Evolutionary conservation across 2,113 vertebrate species (phyloP), one percentile per base, ranked within the genome.

Genomic region (Crotalus helleri): DNA sequence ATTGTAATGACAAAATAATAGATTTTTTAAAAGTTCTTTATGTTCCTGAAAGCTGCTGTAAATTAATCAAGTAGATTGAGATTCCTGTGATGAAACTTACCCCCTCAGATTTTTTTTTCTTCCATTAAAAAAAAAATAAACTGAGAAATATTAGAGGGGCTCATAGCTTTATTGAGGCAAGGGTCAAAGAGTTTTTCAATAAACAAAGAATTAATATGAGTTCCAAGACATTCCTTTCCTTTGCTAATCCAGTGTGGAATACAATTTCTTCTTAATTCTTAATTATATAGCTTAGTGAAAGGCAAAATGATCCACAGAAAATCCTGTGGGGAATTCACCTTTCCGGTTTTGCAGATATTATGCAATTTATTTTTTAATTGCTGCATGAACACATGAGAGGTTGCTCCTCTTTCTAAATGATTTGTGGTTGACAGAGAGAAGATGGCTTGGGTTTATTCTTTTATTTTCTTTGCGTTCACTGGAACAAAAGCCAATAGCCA

Each of bases 1-100:
- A 91, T 90, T 95, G 85, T 93, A 85, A 93, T 93, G 89, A 95
- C 58, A 94, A 94, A 96, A 90, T 5, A 94, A 49, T 57, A 95
- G 33, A 81, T 44, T 44, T 81, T 69, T 69, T 69, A 11, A 92
- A n/a, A 86, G 57, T 53, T 39, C 1, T 24, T 87, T 64, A 64
- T 59, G 29, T 46, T 85, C 92, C 89, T 94, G 92, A 93, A 95
- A 94, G 89, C 26, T 61, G 90, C 91, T 91, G 81, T 88, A 92
- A 94, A 55, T 46, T 90, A 90, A 51, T 87, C 53, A 53, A 44
- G 81, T 85, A 93, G 89, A 95, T 92, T 53, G 21, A 95, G 94
- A 96, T 89, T 3, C 51, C 19, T 91, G 11, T 29, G 87, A 29
- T 89, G 93, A 13, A 19, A 95, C 95, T 26, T 94, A 44, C 1